Evolutionary conservation across 2,888 invertebrate genomes (phyloP).

Genomic region (Palloptera scutellata): DNA sequence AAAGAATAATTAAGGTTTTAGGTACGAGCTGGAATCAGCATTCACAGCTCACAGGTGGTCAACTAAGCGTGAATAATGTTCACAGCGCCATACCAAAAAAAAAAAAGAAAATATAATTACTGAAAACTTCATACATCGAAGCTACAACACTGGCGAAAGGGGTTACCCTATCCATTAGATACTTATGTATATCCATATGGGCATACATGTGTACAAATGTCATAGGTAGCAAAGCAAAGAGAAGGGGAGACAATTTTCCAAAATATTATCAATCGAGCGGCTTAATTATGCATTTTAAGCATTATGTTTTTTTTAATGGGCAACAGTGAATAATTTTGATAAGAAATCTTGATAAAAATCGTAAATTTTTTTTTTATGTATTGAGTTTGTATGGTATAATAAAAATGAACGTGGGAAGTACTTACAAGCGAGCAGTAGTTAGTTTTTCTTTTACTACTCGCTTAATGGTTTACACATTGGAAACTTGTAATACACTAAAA

Average conservation of each 20-base stretch:
- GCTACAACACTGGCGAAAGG: conserved; percentile 13
- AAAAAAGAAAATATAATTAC: conserved; percentile 9
- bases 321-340: conserved; percentile 24
- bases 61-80: conserved; percentile 59
- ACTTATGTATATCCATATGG: not conserved
- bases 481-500: too few species aligned
- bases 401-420: conserved; percentile 31
- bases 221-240: conserved; percentile 17
- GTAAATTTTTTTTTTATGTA: conserved; percentile 22
- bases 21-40: not conserved
- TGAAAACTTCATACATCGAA: conserved; percentile 6
- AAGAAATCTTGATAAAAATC: conserved; percentile 55
- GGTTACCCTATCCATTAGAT: conserved; percentile 12
- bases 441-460: too few species aligned
- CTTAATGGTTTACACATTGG: too few species aligned
- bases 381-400: conserved; percentile 12
- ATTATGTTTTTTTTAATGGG: conserved; percentile 12
- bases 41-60: conserved; percentile 54
- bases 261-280: conserved; percentile 40
- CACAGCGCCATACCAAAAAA: conserved; percentile 10
- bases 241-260: conserved; percentile 15
- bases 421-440: not conserved
- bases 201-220: not conserved
- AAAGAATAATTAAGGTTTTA: too few species aligned
- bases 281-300: conserved; percentile 50